These are phyloP conservation scores for Notospermus geniculatus DNA, from an alignment of 1,140 invertebrate species.

Conservation along the genomic window DNA sequence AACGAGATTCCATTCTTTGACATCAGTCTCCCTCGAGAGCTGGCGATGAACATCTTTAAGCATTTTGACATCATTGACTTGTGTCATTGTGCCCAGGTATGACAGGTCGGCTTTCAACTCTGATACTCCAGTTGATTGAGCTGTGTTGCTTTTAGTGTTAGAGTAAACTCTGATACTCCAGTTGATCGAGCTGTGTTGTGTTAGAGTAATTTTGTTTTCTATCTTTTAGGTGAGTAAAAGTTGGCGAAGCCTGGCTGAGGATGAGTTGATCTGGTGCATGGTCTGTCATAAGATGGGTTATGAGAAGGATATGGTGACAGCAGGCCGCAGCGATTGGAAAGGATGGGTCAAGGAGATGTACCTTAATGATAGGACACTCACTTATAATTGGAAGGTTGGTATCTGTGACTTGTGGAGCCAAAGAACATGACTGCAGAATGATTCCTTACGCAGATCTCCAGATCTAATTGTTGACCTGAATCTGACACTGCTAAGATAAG, in stretches of 20 bases:
- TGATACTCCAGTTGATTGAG: too few species aligned
- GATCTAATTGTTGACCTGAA: too few species aligned
- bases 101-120: too few species aligned
- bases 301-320: constrained; percentile 28
- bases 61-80: constrained; percentile 39
- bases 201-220: too few species aligned
- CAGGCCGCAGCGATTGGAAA: constrained; percentile 42
- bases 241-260: constrained; percentile 49
- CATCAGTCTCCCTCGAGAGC: constrained; percentile 40
- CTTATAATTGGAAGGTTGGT: constrained; percentile 50
- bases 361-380: constrained; percentile 25
- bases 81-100: constrained; percentile 51
- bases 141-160: background rate
- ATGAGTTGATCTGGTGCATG: constrained; percentile 47
- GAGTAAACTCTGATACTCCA: too few species aligned
- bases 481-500: too few species aligned
- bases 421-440: too few species aligned
- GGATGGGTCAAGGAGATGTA: constrained; percentile 31
- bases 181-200: too few species aligned
- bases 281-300: constrained; percentile 41
- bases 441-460: too few species aligned
- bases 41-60: constrained; percentile 50
- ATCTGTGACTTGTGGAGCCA: too few species aligned
- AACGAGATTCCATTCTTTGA: constrained; percentile 55
- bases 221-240: constrained; percentile 44